These are phyloP conservation scores for Galerucella calmariensis DNA, from an alignment of 2,888 invertebrate species.

Conservation along the genomic window DNA sequence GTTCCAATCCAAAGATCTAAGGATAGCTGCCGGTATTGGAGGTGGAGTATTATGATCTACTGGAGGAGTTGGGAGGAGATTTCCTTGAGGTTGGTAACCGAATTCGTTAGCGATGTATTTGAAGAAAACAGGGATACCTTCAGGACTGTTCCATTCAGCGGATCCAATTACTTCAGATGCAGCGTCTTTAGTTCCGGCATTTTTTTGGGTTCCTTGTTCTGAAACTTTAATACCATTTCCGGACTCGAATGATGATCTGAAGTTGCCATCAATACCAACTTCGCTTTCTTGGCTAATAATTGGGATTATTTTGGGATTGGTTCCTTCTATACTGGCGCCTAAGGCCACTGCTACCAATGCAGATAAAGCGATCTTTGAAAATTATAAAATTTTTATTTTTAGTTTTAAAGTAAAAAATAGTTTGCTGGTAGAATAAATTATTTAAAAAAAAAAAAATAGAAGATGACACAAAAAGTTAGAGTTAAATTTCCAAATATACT, in stretches of 20 bases:
- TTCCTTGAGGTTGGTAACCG: slow-evolving; percentile 68
- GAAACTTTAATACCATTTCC: slow-evolving; percentile 66
- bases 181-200: slow-evolving; percentile 53
- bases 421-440: too few species aligned
- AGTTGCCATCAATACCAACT: slow-evolving; percentile 66
- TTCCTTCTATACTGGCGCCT: slow-evolving; percentile 51
- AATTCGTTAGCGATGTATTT: slow-evolving; percentile 70
- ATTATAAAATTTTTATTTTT: too few species aligned
- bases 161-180: slow-evolving; percentile 50
- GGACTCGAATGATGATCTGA: slow-evolving; percentile 65
- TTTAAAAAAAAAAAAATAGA: too few species aligned
- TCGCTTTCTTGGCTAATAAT: slow-evolving; percentile 60
- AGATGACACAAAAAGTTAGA: too few species aligned
- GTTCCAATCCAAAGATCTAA: slow-evolving; percentile 73
- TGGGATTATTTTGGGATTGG: slow-evolving; percentile 40
- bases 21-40: slow-evolving; percentile 76
- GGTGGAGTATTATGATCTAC: slow-evolving; percentile 79
- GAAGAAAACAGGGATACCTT: slow-evolving; percentile 47
- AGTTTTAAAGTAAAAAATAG: too few species aligned
- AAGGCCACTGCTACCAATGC: slow-evolving; percentile 51
- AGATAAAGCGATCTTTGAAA: slow-evolving; percentile 50
- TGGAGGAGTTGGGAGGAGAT: slow-evolving; percentile 66
- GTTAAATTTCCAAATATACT: too few species aligned
- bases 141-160: slow-evolving; percentile 50
- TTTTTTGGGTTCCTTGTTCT: slow-evolving; percentile 60